Percentiles rank a stretch among this genome's conserved stretches.
Conservation (phyloP, 2,797 vertebrate genomes). For the Heteromormyrus szaboi region DNA sequence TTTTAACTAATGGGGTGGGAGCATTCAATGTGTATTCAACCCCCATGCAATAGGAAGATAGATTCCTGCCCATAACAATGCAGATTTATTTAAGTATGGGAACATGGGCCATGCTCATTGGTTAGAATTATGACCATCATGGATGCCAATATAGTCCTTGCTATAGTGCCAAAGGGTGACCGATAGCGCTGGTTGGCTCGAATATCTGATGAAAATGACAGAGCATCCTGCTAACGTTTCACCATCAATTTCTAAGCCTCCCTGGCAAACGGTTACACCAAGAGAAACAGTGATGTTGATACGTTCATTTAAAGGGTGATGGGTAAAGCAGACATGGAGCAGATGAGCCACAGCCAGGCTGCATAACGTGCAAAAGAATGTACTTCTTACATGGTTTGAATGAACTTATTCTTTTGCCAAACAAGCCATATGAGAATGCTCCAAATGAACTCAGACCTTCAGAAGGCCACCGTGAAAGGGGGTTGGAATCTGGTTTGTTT, state of each 20-base stretch:
- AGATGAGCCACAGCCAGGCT: not conserved
- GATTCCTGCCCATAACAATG: not conserved
- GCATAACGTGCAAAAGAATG: not conserved
- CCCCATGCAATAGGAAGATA: not conserved
- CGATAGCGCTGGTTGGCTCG: not conserved
- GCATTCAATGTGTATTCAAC: not conserved
- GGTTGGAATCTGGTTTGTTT: not conserved
- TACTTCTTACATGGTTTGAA: not conserved
- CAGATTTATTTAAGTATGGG: not conserved
- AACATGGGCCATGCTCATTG: not conserved
- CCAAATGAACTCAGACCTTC: not conserved
- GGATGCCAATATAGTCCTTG: not conserved
- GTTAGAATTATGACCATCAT: not conserved
- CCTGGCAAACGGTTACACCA: not conserved
- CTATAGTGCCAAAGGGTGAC: not conserved
- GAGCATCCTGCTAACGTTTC: not conserved
- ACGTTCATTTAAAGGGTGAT: not conserved
- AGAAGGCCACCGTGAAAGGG: not conserved
- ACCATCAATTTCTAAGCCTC: not conserved
- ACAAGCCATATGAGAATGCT: not conserved
- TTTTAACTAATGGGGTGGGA: not conserved
- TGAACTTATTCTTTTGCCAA: not conserved
- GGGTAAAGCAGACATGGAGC: not conserved
- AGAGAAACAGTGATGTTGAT: not conserved
- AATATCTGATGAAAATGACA: not conserved